Base-by-base conservation (phyloP, 1,140 invertebrate genomes). In the Hycleus cichorii region DNA sequence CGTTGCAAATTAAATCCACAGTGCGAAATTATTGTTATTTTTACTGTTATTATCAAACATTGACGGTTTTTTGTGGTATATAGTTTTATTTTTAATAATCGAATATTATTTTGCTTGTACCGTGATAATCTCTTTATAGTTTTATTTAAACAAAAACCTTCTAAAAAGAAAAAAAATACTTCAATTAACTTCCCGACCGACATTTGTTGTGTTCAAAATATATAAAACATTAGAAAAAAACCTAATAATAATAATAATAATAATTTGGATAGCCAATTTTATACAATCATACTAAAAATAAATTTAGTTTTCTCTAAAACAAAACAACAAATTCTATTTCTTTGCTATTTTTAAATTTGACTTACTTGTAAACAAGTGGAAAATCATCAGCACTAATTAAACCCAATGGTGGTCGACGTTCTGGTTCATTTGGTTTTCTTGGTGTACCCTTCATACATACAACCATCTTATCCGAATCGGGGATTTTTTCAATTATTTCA, bases 311-410 rank as follows among this genome's bases (percentile, higher is more conserved):
- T 32, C 32, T 32, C 32, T 32, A 32, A 32, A 32, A 32, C 32
- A 32, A 32, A 32, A 32, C 32, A 32, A 32, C 4, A 32, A 32
- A 32, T 5, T 7, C 7, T 32, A 7, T 32, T 32, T 32, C 32
- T 32, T 32, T 32, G 32, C 0, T 32, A 7, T 32, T 7, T 7
- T 32, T 18, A 32, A 32, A 32, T 5, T 32, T 7, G 7, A 70
- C 83, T 84, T 86, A 95, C 92, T 89, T 90, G 80, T 90, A 95
- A 65, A 87, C 81, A 52, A 87, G 80, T 12, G 91, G 91, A 65
- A 94, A 86, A 73, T 94, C 90, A 57, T 90, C 86, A 38, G 84
- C 81, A 78, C 83, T 86, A 69, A 94, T 88, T 50, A 93, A 81
- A 64, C 92, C 93, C 67, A 94, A 81, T 62, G 85, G 78, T 54